Evolutionary conservation across 2,797 vertebrate species (phyloP).

Genomic region (Lithobates sylvaticus): DNA sequence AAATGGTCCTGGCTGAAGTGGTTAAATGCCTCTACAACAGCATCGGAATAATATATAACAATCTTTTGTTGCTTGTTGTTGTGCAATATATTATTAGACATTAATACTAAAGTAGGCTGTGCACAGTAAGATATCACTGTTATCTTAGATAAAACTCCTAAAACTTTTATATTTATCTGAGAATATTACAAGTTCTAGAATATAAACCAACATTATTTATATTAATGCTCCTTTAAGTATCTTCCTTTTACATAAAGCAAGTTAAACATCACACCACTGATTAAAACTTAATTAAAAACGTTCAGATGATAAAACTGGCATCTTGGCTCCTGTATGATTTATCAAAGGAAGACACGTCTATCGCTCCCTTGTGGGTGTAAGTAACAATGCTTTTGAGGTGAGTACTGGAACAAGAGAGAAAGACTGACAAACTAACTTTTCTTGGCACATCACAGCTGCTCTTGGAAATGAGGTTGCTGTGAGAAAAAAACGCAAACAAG

Average conservation of each 20-base stretch:
- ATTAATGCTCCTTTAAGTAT: background rate
- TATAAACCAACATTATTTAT: background rate
- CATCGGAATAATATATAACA: no score
- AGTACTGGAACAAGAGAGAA: conserved; percentile 21
- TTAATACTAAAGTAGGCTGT: no score
- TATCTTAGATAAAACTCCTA: no score
- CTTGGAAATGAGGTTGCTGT: background rate
- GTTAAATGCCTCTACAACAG: no score
- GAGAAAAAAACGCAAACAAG: background rate
- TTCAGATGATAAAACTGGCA: conserved; percentile 34
- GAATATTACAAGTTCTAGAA: background rate
- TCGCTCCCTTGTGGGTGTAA: conserved; percentile 5
- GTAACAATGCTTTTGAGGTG: conserved; percentile 20
- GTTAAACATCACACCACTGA: conserved; percentile 9
- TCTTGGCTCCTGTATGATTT: conserved; percentile 38
- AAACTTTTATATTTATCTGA: background rate
- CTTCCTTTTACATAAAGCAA: background rate
- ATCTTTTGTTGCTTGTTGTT: no score
- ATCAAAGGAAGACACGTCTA: conserved; percentile 30
- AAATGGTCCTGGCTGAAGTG: no score
- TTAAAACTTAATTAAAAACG: conserved; percentile 30
- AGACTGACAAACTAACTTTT: conserved; percentile 12
- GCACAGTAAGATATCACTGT: no score
- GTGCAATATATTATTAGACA: no score
- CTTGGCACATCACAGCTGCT: background rate